A percentile compares a stretch with the other conserved stretches of the same genome.
Evolutionary conservation across 92 coral and sea anemone genomes (phyloP).

Genomic region (Porites divaricata): DNA sequence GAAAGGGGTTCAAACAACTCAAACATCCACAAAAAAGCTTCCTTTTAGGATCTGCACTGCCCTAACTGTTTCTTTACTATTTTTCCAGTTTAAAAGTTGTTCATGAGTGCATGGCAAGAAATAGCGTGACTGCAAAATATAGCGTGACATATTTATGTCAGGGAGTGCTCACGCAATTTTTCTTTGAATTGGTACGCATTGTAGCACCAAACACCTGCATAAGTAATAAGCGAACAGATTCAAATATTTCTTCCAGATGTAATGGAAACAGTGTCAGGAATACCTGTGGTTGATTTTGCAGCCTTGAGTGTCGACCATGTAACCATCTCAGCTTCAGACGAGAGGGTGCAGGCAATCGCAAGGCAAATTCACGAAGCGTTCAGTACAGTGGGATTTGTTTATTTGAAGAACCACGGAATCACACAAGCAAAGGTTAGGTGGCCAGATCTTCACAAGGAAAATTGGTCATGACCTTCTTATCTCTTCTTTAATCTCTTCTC

Average conservation of each 20-base stretch:
- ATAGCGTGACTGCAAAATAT: conserved; percentile 16
- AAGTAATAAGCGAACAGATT: background rate
- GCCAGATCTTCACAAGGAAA: background rate
- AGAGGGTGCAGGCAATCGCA: conserved; percentile 60
- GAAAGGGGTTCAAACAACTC: background rate
- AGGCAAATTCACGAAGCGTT: conserved; percentile 78
- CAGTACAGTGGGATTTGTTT: conserved; percentile 87
- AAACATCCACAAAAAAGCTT: background rate
- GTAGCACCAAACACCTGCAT: background rate
- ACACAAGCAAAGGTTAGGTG: conserved; percentile 66
- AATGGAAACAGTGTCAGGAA: conserved; percentile 57
- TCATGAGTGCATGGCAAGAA: background rate
- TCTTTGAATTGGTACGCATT: background rate
- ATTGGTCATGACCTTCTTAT: too few relatives aligned
- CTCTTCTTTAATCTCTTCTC: too few relatives aligned
- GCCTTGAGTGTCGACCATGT: conserved; percentile 55
- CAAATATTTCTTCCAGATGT: background rate
- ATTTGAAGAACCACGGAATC: conserved; percentile 88
- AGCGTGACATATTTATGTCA: background rate
- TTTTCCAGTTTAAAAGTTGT: too few relatives aligned
- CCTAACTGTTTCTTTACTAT: too few relatives aligned
- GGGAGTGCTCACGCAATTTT: background rate
- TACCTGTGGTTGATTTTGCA: conserved; percentile 84
- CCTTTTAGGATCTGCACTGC: too few relatives aligned
- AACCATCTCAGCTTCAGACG: conserved; percentile 52